Evolutionary conservation across 2,888 invertebrate species (phyloP).

Genomic region (Scaptomyza flava): DNA sequence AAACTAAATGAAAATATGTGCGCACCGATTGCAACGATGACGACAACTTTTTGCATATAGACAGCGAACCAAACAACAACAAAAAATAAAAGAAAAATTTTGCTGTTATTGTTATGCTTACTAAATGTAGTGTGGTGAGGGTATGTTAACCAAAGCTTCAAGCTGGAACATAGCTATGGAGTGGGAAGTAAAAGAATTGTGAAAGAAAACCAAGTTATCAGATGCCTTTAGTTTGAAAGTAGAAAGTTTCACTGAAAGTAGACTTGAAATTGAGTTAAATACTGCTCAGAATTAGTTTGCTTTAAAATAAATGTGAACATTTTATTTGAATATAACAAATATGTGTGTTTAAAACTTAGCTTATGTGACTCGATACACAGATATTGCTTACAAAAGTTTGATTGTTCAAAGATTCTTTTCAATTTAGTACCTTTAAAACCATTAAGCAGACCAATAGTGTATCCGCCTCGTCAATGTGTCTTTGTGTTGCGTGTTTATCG

Average conservation of each 20-base stretch:
- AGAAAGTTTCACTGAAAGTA: too few relatives aligned
- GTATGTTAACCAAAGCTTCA: conserved; percentile 16
- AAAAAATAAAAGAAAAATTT: conserved; percentile 26
- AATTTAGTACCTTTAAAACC: too few relatives aligned
- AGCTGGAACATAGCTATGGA: background rate
- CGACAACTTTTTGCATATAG: conserved; percentile 54
- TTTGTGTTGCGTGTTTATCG: conserved; percentile 2
- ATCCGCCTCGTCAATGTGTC: background rate
- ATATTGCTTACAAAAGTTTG: too few relatives aligned
- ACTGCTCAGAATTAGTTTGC: too few relatives aligned
- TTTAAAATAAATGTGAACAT: too few relatives aligned
- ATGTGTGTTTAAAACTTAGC: too few relatives aligned
- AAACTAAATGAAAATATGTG: conserved; percentile 62
- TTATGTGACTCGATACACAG: background rate
- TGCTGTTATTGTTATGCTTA: conserved; percentile 36
- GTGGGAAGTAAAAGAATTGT: background rate
- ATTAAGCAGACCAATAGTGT: conserved; percentile 11
- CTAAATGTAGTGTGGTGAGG: background rate
- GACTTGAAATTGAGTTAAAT: too few relatives aligned
- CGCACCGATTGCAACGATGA: conserved; percentile 55
- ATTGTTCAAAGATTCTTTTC: background rate
- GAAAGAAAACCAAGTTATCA: background rate
- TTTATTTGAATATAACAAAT: too few relatives aligned
- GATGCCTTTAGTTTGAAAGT: background rate
- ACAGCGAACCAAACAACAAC: conserved; percentile 48